Conservation (phyloP, 2,113 vertebrate species). For the Oncorhynchus clarkii region DNA sequence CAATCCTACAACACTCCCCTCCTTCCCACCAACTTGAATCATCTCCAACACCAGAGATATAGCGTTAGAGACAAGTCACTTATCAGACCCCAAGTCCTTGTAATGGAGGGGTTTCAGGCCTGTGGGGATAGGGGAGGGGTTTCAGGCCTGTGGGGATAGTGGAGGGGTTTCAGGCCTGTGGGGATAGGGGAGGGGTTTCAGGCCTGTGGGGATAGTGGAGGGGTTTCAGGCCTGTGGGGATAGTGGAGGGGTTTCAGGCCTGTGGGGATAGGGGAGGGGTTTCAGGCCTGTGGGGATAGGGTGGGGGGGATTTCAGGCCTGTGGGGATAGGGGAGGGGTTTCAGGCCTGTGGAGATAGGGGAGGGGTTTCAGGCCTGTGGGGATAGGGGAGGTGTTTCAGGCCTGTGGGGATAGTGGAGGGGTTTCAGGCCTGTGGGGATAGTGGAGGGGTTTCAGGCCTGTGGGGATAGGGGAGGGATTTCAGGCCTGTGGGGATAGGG, state of each 20-base stretch:
- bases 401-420: constrained; percentile 5
- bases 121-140: neutral
- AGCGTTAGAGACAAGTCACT: constrained; percentile 38
- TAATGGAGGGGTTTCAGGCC: constrained; percentile 44
- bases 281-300: neutral
- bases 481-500: constrained; percentile 26
- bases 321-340: neutral
- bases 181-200: neutral
- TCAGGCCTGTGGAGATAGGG: too few relatives aligned
- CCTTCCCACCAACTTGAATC: constrained; percentile 54
- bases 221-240: constrained; percentile 39
- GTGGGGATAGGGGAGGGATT: constrained; percentile 11
- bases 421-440: too few relatives aligned
- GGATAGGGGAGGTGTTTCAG: constrained; percentile 30
- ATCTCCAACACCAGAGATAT: constrained; percentile 27
- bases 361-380: too few relatives aligned
- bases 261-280: too few relatives aligned
- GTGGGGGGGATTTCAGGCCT: neutral
- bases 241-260: too few relatives aligned
- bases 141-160: too few relatives aligned
- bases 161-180: constrained; percentile 33
- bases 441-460: too few relatives aligned
- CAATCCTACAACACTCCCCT: constrained; percentile 53
- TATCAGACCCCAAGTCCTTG: constrained; percentile 49
- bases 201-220: neutral